phyloP scores from a whole-genome alignment of 1,140 invertebrate genomes.

The Cepaea nemoralis region DNA sequence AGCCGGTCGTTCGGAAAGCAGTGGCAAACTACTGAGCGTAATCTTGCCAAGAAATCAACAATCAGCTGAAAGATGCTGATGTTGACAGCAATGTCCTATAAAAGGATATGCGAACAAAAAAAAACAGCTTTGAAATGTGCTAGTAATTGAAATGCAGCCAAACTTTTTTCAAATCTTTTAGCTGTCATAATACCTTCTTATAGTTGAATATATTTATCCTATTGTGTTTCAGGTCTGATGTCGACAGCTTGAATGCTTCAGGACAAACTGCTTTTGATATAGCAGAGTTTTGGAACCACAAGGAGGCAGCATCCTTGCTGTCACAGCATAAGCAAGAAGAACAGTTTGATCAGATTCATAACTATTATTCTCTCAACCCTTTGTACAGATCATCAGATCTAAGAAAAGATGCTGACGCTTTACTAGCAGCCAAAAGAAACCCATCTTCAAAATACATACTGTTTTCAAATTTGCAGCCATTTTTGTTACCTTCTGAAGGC shows the following conservation, averaged over 20 bases:
- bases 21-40: no score
- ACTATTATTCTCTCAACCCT: constrained; percentile 63
- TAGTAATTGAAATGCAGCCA: no score
- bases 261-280: constrained; percentile 69
- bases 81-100: no score
- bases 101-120: no score
- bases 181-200: not conserved
- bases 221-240: constrained; percentile 56
- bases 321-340: constrained; percentile 44
- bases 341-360: constrained; percentile 54
- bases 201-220: not conserved
- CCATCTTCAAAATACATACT: constrained; percentile 60
- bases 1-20: no score
- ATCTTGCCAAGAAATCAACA: no score
- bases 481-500: constrained; percentile 42
- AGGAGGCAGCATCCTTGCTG: constrained; percentile 51
- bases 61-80: no score
- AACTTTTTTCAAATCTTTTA: no score
- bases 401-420: constrained; percentile 62
- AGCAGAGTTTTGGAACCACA: constrained; percentile 68
- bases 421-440: constrained; percentile 53
- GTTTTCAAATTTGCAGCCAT: constrained; percentile 59
- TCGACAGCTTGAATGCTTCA: constrained; percentile 59
- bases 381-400: constrained; percentile 63
- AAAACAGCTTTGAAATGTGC: no score